Percentiles rank a stretch among this genome's conserved stretches.
Conservation (phyloP, 2,797 vertebrate species). For the Glossophaga mutica region DNA sequence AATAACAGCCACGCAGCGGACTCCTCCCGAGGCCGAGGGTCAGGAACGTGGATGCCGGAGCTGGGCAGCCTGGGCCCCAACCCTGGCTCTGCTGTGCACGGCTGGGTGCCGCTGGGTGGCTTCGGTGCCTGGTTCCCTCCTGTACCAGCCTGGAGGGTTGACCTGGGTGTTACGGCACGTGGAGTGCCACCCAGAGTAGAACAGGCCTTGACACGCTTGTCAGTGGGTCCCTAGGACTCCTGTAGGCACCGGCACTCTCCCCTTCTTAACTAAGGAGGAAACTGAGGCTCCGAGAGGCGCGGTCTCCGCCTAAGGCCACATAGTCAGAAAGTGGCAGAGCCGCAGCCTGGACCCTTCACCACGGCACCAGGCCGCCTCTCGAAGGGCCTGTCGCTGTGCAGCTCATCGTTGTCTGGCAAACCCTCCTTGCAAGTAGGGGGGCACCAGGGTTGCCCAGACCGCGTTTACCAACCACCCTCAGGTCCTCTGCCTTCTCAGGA, state of each 20-base stretch:
- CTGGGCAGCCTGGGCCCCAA: not conserved
- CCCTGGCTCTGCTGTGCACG: fast-evolving
- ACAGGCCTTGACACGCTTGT: fast-evolving
- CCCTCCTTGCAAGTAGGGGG: not conserved
- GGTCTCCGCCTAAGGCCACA: not conserved
- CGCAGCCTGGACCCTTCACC: no score
- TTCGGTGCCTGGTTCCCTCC: not conserved
- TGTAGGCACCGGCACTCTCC: not conserved
- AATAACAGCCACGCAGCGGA: fast-evolving
- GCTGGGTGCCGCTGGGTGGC: not conserved
- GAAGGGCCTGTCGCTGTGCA: not conserved
- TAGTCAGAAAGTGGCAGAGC: not conserved
- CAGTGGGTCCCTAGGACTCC: fast-evolving
- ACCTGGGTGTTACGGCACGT: not conserved
- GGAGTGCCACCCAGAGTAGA: fast-evolving
- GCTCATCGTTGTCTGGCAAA: not conserved
- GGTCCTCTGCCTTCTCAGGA: not conserved
- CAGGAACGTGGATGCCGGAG: not conserved
- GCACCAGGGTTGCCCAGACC: not conserved
- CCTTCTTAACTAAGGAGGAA: not conserved
- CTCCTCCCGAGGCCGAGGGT: not conserved
- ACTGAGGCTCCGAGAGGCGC: not conserved
- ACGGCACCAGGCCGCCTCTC: not conserved
- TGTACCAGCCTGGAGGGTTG: fast-evolving
- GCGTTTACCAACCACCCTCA: not conserved